Percentiles rank a stretch among this genome's conserved stretches.
Conservation (phyloP, 2,888 invertebrate genomes). For the Xanthorhoe designata region DNA sequence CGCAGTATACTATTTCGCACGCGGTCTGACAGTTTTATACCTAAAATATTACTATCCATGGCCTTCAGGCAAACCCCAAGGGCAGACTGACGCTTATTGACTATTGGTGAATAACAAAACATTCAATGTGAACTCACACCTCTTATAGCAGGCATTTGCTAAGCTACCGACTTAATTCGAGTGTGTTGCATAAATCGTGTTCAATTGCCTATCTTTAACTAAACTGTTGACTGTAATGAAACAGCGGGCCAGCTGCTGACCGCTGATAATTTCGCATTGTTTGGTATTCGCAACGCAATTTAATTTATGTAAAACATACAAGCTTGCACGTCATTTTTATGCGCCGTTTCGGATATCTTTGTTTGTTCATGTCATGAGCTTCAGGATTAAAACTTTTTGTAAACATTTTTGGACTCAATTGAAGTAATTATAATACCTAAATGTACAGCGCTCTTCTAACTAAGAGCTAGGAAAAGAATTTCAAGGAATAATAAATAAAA, state of each 20-base stretch:
- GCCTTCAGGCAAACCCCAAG: too few relatives aligned
- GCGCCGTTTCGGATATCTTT: background rate
- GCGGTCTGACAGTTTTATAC: too few relatives aligned
- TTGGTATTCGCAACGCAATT: conserved; percentile 19
- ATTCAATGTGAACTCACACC: background rate
- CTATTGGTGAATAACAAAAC: too few relatives aligned
- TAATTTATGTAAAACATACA: conserved; percentile 27
- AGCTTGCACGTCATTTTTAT: background rate
- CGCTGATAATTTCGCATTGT: conserved; percentile 35
- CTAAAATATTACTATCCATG: too few relatives aligned
- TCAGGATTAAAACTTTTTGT: background rate
- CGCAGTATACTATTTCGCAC: too few relatives aligned
- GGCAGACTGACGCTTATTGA: too few relatives aligned
- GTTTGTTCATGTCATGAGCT: background rate
- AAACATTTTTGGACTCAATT: background rate
- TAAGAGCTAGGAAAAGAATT: too few relatives aligned
- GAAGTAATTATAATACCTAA: background rate
- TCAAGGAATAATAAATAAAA: too few relatives aligned
- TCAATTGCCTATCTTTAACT: conserved; percentile 13
- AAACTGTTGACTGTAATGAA: conserved; percentile 25
- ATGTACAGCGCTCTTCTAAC: too few relatives aligned
- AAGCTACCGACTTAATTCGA: background rate
- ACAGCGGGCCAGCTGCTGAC: conserved; percentile 24
- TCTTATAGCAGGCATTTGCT: background rate
- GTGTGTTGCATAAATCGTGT: background rate